Evolutionary conservation across 2,888 invertebrate species (phyloP), one percentile per base, ranked within the genome.

Genomic region (Pollenia angustigena): DNA sequence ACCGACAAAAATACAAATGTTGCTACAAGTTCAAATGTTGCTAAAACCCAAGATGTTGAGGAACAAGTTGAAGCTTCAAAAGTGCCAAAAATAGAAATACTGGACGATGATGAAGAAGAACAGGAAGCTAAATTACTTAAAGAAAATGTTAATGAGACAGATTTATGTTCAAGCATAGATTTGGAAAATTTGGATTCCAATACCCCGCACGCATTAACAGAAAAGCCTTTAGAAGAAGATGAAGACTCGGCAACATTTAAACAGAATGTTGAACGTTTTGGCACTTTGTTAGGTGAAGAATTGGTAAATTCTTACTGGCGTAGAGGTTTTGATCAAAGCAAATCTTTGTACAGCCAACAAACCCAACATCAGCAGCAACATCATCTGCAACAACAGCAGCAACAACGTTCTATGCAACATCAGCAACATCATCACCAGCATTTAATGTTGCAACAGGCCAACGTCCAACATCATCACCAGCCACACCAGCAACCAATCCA

Each of bases 251-350:
- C 83, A 52, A 87, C 88, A 32, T 89, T 88, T 71, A 88, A 90
- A 32, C 85, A 89, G 92, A 95, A 95, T 93, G 95, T 96, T 90
- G 96, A 96, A 92, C 94, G 95, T 90, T 96, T 96, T 94, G 96
- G 96, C 94, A 95, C 95, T 89, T 94, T 96, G 92, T 94, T 97
- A 92, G 97, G 97, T 93, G 96, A 97, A 93, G 97, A 97, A 93
- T 89, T 92, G 82, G 96, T 97, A 93, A 97, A 97, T 93, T 95
- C 95, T 90, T 95, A 96, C 93, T 96, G 96, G 96, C 95, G 96
- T 92, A 95, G 96, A 90, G 95, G 95, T 90, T 94, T 96, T 92
- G 96, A 96, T 92, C 88, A 89, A 93, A 94, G 89, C 91, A 93
- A 89, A 91, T 92, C 92, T 89, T 93, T 94, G 89, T 93, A 93